phyloP scores from a whole-genome alignment of 2,113 vertebrate genomes.

The Columba janthina region DNA sequence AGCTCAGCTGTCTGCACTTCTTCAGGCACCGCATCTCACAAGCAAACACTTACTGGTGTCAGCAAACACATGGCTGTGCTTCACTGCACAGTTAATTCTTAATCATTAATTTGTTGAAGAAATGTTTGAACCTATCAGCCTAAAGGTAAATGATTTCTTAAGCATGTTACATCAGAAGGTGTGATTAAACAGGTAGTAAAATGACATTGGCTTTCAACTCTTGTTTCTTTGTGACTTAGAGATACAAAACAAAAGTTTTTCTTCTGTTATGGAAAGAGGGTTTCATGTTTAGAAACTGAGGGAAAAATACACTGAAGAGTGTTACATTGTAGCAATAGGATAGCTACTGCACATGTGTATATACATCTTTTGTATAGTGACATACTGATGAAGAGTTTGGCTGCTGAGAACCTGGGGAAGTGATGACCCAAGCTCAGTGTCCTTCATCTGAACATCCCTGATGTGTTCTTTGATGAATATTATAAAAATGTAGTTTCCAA shows the following conservation, averaged over 20 bases:
- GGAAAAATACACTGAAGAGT: no score
- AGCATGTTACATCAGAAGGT: background rate
- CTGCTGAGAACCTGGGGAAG: background rate
- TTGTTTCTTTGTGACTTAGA: background rate
- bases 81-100: slow-evolving; percentile 63
- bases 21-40: slow-evolving; percentile 7
- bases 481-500: slow-evolving; percentile 23
- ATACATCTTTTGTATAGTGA: no score
- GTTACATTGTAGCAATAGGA: background rate
- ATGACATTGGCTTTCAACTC: background rate
- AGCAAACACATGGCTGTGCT: slow-evolving; percentile 49
- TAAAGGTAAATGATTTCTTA: slow-evolving; percentile 26
- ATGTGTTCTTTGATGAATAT: background rate
- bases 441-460: background rate
- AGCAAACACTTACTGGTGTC: slow-evolving; percentile 58
- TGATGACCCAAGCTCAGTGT: no score
- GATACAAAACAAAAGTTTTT: background rate
- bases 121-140: slow-evolving; percentile 46
- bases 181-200: background rate
- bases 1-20: slow-evolving; percentile 21
- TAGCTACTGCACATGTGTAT: no score
- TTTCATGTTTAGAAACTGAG: background rate
- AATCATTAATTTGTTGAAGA: slow-evolving; percentile 54
- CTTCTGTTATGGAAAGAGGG: background rate
- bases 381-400: no score